phyloP scores from a whole-genome alignment of 2,888 invertebrate species.

The Tetranychus piercei region DNA sequence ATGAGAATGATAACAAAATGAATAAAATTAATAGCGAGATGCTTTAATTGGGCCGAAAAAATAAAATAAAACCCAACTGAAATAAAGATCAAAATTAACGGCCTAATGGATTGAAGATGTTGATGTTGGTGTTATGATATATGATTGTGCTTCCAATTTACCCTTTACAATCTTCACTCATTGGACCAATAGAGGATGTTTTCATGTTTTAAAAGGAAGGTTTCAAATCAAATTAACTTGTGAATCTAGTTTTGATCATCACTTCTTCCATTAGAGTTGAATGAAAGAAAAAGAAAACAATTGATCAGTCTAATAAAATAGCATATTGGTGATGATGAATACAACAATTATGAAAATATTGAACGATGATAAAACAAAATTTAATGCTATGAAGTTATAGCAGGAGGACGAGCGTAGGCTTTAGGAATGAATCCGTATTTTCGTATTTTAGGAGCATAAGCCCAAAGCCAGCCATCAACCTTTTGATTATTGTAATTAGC shows the following conservation, averaged over 20 bases:
- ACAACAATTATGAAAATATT: not conserved
- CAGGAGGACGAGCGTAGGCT: conserved; percentile 75
- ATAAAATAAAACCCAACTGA: not conserved
- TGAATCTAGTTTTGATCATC: too few relatives aligned
- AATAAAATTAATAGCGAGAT: not conserved
- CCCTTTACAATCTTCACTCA: too few relatives aligned
- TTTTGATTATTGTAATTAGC: conserved; percentile 75
- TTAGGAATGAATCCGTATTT: conserved; percentile 90
- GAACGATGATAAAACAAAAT: not conserved
- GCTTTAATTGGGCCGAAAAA: not conserved
- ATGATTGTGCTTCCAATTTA: not conserved
- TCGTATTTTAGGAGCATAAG: conserved; percentile 55
- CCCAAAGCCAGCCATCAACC: conserved; percentile 86
- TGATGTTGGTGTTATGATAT: not conserved
- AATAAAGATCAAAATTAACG: not conserved
- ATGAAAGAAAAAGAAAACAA: too few relatives aligned
- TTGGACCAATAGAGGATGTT: too few relatives aligned
- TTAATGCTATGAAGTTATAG: conserved; percentile 58
- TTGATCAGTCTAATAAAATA: too few relatives aligned
- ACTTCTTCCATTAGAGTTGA: too few relatives aligned
- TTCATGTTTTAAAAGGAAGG: too few relatives aligned
- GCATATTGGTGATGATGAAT: not conserved
- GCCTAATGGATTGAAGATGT: not conserved
- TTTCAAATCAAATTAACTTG: too few relatives aligned
- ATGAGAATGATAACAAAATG: not conserved